Conservation (phyloP, 2,888 invertebrate genomes). For the Colostygia pectinataria region DNA sequence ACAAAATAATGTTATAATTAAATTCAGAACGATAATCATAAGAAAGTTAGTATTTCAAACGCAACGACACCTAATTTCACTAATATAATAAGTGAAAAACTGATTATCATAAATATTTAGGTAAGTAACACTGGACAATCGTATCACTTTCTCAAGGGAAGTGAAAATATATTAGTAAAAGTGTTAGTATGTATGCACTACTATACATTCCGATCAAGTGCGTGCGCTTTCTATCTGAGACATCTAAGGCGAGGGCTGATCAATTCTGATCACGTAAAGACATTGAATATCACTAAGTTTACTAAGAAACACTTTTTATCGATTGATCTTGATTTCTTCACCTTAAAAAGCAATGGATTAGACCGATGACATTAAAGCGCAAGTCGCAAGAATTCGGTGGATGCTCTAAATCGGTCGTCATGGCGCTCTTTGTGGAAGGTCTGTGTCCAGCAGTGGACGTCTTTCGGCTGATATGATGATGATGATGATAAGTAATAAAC, state of each 20-base stretch:
- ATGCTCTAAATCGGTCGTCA: no score
- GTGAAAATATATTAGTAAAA: conserved; percentile 29
- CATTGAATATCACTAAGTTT: conserved; percentile 17
- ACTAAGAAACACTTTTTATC: conserved; percentile 5
- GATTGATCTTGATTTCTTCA: background rate
- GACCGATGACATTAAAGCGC: no score
- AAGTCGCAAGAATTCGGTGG: no score
- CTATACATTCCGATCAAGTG: conserved; percentile 22
- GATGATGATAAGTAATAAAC: no score
- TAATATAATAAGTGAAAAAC: conserved; percentile 21
- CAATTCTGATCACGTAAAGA: conserved; percentile 34
- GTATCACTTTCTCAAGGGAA: conserved; percentile 28
- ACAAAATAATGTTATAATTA: background rate
- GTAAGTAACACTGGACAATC: conserved; percentile 19
- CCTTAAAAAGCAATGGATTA: no score
- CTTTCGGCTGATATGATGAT: no score
- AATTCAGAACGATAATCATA: background rate
- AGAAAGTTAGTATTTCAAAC: conserved; percentile 1
- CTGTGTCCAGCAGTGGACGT: no score
- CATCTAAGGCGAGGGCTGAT: conserved; percentile 25
- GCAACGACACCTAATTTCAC: conserved; percentile 5
- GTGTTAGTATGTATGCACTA: conserved; percentile 11
- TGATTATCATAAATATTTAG: conserved; percentile 29
- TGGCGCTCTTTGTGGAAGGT: no score
- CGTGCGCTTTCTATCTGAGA: conserved; percentile 31